A percentile compares a stretch with the other conserved stretches of the same genome.
Evolutionary conservation across 2,888 invertebrate genomes (phyloP).

Genomic region (Drosophila paracracens): DNA sequence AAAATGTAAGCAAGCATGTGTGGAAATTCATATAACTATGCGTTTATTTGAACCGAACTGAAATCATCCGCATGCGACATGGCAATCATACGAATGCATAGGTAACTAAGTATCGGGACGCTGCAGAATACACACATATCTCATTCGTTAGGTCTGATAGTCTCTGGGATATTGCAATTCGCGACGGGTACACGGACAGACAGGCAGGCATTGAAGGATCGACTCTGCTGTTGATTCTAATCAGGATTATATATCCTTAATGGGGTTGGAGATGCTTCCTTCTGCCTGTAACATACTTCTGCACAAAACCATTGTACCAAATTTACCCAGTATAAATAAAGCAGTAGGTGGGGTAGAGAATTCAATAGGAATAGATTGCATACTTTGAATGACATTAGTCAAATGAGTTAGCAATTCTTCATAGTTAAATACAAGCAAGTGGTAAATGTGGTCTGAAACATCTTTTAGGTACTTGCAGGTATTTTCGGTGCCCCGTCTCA

Average conservation of each 20-base stretch:
- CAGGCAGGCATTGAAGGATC: background rate
- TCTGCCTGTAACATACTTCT: background rate
- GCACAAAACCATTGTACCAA: background rate
- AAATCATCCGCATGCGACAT: no score
- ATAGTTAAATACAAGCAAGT: conserved; percentile 91
- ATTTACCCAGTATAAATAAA: background rate
- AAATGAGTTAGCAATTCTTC: conserved; percentile 89
- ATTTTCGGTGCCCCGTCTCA: conserved; percentile 88
- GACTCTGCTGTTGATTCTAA: background rate
- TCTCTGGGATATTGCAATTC: background rate
- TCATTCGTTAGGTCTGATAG: background rate
- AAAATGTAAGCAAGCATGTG: no score
- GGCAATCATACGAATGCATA: no score
- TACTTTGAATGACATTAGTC: conserved; percentile 87
- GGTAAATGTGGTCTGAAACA: conserved; percentile 90
- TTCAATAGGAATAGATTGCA: conserved; percentile 65
- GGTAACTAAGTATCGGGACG: background rate
- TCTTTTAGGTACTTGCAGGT: conserved; percentile 89
- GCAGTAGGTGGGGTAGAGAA: background rate
- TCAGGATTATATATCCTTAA: background rate
- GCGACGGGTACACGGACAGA: background rate
- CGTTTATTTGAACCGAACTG: no score
- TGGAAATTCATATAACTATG: no score
- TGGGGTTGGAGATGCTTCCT: background rate
- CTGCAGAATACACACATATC: background rate